Conservation (phyloP, 2,888 invertebrate species). For the Yponomeuta malinellus region DNA sequence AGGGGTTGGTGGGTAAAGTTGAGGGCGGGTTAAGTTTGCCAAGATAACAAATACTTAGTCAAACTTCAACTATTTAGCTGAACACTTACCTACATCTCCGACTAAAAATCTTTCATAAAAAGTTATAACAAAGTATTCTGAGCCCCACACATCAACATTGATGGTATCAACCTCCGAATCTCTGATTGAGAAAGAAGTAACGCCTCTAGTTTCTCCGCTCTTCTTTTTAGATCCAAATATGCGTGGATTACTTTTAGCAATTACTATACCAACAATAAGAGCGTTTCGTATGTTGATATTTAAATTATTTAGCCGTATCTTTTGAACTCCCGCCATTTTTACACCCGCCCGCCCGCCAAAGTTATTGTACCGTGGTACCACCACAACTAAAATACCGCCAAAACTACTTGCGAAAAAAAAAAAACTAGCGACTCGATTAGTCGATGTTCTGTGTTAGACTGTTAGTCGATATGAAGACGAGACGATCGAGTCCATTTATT, state of each 20-base stretch:
- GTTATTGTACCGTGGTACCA: too few relatives aligned
- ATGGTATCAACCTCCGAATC: constrained; percentile 83
- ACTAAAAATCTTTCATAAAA: constrained; percentile 79
- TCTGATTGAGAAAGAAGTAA: constrained; percentile 84
- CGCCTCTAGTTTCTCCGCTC: constrained; percentile 76
- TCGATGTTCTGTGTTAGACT: too few relatives aligned
- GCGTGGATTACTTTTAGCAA: constrained; percentile 79
- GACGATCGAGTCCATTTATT: too few relatives aligned
- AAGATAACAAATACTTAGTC: not conserved
- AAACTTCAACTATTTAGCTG: not conserved
- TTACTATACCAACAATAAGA: constrained; percentile 75
- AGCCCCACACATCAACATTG: constrained; percentile 86
- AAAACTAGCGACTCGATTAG: too few relatives aligned
- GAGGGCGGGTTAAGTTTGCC: too few relatives aligned
- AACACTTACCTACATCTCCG: constrained; percentile 79
- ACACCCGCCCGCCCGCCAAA: too few relatives aligned
- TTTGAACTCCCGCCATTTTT: constrained; percentile 65
- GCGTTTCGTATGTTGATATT: constrained; percentile 61
- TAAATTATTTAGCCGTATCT: constrained; percentile 52
- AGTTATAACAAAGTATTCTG: constrained; percentile 76
- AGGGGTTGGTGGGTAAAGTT: too few relatives aligned
- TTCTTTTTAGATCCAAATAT: constrained; percentile 67
- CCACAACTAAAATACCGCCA: too few relatives aligned
- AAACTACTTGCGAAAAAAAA: too few relatives aligned
- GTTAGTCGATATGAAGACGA: too few relatives aligned